phyloP scores from a whole-genome alignment of 92 coral and sea anemone species.

The Parazoanthus atlanticus region DNA sequence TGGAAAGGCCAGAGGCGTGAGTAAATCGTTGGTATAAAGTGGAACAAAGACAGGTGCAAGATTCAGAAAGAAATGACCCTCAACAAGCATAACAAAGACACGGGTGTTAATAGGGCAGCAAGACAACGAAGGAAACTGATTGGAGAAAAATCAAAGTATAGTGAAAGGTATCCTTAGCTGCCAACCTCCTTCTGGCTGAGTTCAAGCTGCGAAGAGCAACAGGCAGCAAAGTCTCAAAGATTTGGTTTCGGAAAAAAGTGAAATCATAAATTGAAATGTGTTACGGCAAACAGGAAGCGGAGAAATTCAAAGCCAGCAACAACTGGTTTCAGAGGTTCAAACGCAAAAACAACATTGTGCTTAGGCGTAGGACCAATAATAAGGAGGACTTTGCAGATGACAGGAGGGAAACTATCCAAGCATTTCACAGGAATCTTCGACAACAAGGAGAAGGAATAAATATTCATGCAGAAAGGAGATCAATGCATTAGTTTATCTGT shows the following conservation, averaged over 20 bases:
- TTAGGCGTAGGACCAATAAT: constrained; percentile 30
- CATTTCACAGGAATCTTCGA: constrained; percentile 11
- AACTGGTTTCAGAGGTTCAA: constrained; percentile 29
- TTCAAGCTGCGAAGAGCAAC: constrained; percentile 50
- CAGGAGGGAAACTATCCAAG: constrained; percentile 12
- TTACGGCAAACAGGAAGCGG: constrained; percentile 35
- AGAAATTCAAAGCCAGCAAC: constrained; percentile 19
- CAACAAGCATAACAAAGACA: constrained; percentile 38
- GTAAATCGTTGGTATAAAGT: constrained; percentile 48
- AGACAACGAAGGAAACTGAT: constrained; percentile 20
- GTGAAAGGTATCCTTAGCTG: constrained; percentile 41
- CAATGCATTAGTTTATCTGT: no score
- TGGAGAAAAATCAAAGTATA: background rate
- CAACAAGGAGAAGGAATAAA: constrained; percentile 33
- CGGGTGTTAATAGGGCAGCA: constrained; percentile 29
- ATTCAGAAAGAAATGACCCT: constrained; percentile 24
- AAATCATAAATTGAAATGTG: constrained; percentile 37
- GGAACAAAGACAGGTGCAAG: constrained; percentile 38
- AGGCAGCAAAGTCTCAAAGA: constrained; percentile 34
- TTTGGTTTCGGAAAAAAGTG: constrained; percentile 7
- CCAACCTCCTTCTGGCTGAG: constrained; percentile 46
- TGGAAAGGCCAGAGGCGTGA: constrained; percentile 32
- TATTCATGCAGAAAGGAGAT: no score
- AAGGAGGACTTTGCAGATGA: constrained; percentile 31
- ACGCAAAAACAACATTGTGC: constrained; percentile 3